Evolutionary conservation across 2,113 vertebrate genomes (phyloP).

Genomic region (Leucoraja erinaceus): DNA sequence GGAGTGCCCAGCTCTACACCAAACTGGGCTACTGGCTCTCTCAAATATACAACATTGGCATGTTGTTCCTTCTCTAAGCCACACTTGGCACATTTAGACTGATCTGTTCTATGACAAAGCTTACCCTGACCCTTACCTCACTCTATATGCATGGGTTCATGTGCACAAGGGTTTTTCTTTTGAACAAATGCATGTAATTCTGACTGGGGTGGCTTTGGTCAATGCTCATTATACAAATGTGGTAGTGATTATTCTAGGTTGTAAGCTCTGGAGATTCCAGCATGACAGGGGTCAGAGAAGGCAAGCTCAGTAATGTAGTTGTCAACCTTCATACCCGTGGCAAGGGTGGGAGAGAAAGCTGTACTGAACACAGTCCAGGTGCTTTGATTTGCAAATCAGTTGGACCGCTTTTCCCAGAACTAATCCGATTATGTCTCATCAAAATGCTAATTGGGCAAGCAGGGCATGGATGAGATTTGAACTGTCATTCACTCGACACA

Average conservation of each 20-base stretch:
- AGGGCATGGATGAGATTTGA: background rate
- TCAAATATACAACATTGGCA: background rate
- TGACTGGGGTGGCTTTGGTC: background rate
- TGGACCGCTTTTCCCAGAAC: background rate
- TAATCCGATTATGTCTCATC: background rate
- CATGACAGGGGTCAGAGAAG: background rate
- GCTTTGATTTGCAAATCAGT: slow-evolving; percentile 12
- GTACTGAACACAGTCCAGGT: background rate
- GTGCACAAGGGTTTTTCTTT: background rate
- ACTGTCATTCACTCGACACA: background rate
- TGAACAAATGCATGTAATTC: background rate
- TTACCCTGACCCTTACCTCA: background rate
- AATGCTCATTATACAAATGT: too few relatives aligned
- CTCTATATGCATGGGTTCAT: background rate
- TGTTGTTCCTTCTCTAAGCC: background rate
- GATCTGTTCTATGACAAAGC: background rate
- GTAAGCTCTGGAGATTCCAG: too few relatives aligned
- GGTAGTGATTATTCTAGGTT: too few relatives aligned
- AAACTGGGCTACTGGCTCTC: background rate
- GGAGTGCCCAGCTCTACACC: background rate
- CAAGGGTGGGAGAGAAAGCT: too few relatives aligned
- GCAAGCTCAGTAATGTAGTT: too few relatives aligned
- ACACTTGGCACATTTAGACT: background rate
- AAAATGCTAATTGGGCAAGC: background rate
- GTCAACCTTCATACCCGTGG: too few relatives aligned